Evolutionary conservation across 2,888 invertebrate genomes (phyloP), one percentile per base, ranked within the genome.

Genomic region (Spilarctia lutea): DNA sequence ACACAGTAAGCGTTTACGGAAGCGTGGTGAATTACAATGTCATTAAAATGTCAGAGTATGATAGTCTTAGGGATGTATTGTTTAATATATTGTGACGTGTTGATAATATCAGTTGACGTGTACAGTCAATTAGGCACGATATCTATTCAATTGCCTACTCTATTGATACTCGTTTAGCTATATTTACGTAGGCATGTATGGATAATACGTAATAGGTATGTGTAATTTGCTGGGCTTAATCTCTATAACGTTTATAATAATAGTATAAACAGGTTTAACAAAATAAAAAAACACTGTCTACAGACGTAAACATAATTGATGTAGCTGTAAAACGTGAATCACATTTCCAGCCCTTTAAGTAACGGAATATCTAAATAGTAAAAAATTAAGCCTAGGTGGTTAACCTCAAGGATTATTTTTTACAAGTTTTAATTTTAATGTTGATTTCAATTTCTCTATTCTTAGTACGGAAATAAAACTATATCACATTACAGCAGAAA

Each of bases 41-140:
- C 39, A 72, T 67, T 72, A 60, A 67, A 72, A 42, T 72, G 67
- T 67, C 67, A 42, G 7, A 39, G 67, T 72, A 56, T 18, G 48
- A 27, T 65, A 72, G 45, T 71, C 35, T 35, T 35, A 52, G 18
- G 18, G 13, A 33, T 65, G 71, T 48, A 65, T 48, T 68, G 48
- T 68, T 20, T 18, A 45, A 68, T 68, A 33, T 13, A 16, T 20
- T 24, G n/a, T 68, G 68, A 68, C 48, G 48, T 68, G 3, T 45
- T 11, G 30, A 30, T 30, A 27, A 20, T 27, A 30, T 24, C 20
- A 24, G 24, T 33, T 48, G 68, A 68, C 30, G 68, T 45, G 20
- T 45, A 68, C 27, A 30, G 45, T 68, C 45, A 48, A 48, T 68
- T 68, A 68, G 45, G 20, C 48, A 30, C 30, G 30, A 68, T 30